Evolutionary conservation across 2,888 invertebrate species (phyloP), one percentile per base, ranked within the genome.

Genomic region (Malthinus flaveolus): DNA sequence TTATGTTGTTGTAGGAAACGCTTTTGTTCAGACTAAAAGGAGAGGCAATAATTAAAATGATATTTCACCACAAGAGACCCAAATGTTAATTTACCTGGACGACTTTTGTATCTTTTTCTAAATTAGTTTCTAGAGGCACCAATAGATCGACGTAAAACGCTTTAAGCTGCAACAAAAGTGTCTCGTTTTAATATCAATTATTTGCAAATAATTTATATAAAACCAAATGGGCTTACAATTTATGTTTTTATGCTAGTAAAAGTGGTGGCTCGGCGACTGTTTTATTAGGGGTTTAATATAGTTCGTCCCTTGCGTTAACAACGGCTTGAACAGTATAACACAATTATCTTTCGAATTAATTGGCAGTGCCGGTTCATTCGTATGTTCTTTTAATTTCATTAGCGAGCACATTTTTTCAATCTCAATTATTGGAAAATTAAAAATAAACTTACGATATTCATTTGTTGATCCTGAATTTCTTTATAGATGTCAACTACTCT

Each of bases 21-120:
- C 79, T 95, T 95, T 79, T 95, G 95, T 78, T 95, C 94, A 65
- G 90, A 91, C 90, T 93, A 82, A 31, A 80, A 78, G 56, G n/a
- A 15, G 23, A 54, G 63, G 63, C 32, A 12, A 36, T 7, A 49
- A n/a, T 34, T 11, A 7, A 42, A n/a, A 33, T 36, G 8, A 13
- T 15, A 45, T 15, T 45, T 45, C 15, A 23, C 9, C 31, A 15
- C 23, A 47, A 33, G 11, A 32, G 15, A 32, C 10, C 32, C 32
- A 12, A n/a, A 32, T 47, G 32, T 42, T 5, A 12, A 54, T 39
- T 46, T 81, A 91, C 91, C 87, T 91, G 91, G 64, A 92, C 90
- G 71, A 95, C 93, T 86, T 94, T 94, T 62, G 93, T 93, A 80
- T 95, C 95, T 79, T 94, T 94, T 79, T 95, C 95, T 75, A 95